Conservation (phyloP, 2,113 vertebrate species). For the Eupsittula cactorum region DNA sequence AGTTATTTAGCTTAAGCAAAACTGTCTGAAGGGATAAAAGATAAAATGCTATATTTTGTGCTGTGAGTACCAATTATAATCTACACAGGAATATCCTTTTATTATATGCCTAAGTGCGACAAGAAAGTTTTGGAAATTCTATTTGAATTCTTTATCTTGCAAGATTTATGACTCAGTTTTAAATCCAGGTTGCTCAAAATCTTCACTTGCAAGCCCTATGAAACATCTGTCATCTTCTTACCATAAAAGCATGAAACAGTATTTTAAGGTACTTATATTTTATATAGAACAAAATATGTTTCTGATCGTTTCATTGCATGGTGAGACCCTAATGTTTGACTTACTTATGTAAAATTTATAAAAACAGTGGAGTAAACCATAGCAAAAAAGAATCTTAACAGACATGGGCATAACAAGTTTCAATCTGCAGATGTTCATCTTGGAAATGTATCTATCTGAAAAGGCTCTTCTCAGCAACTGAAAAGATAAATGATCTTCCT, state of each 20-base stretch:
- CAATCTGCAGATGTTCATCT: neutral
- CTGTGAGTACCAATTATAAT: neutral
- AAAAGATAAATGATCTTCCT: slow-evolving; percentile 35
- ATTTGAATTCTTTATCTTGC: neutral
- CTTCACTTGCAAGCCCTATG: neutral
- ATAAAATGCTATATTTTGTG: neutral
- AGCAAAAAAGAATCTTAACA: neutral
- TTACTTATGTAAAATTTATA: neutral
- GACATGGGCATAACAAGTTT: neutral
- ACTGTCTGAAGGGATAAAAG: neutral
- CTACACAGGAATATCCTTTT: neutral
- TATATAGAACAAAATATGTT: fast-evolving
- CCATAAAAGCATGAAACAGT: neutral
- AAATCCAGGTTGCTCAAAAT: neutral
- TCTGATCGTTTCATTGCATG: neutral
- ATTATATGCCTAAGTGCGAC: neutral
- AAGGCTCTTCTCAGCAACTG: neutral
- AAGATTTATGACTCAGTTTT: neutral
- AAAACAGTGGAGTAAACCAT: neutral
- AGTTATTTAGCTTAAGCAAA: neutral
- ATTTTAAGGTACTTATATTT: neutral
- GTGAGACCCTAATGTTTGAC: neutral
- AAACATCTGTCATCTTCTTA: neutral
- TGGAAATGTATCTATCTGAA: neutral
- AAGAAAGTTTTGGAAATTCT: neutral